phyloP scores from a whole-genome alignment of 1,140 invertebrate species.

The Phymastichus coffea region DNA sequence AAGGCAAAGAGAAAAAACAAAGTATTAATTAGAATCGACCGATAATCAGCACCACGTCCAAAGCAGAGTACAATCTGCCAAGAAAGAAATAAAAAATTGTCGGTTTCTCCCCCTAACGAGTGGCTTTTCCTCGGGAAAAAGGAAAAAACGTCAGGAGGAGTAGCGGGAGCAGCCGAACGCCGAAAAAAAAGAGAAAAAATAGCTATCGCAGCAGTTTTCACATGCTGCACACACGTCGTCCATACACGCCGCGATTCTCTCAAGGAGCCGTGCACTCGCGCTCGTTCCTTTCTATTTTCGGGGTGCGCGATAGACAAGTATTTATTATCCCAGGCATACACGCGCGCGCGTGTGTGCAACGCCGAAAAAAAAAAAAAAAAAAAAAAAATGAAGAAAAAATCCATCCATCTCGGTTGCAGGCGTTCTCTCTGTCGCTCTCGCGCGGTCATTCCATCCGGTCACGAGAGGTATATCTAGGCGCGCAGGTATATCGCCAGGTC shows the following conservation, averaged over 20 bases:
- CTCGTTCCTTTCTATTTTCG: not conserved
- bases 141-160: no score
- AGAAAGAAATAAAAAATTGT: no score
- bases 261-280: not conserved
- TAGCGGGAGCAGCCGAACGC: no score
- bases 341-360: not conserved
- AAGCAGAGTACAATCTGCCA: no score
- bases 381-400: not conserved
- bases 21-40: no score
- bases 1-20: no score
- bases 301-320: conserved; percentile 1
- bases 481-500: conserved; percentile 21
- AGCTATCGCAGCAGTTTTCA: conserved; percentile 6
- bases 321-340: conserved; percentile 12
- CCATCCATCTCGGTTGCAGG: no score
- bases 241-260: conserved; percentile 2
- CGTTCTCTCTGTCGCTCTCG: not conserved
- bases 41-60: no score
- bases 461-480: conserved; percentile 21
- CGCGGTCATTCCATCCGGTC: conserved; percentile 32
- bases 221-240: no score
- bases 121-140: no score
- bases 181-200: conserved; percentile 3
- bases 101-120: no score
- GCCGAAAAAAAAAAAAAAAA: not conserved